These are phyloP conservation scores for Tolypeutes matacus DNA, from an alignment of 2,797 vertebrate genomes.

Conservation along the genomic window DNA sequence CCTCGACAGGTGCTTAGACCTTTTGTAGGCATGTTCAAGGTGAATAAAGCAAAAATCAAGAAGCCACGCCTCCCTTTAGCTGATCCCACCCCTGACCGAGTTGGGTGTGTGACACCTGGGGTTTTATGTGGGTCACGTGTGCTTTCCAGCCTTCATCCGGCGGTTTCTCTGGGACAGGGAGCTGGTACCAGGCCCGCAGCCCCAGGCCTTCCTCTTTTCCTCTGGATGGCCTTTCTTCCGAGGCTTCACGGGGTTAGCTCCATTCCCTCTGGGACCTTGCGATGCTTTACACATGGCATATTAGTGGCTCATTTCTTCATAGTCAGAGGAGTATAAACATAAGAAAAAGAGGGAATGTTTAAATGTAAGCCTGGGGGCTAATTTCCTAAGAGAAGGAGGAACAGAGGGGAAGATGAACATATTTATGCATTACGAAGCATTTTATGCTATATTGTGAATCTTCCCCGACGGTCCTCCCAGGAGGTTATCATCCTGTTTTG, in stretches of 20 bases:
- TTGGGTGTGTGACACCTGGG: constrained; percentile 52
- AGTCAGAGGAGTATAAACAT: neutral
- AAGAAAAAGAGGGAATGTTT: neutral
- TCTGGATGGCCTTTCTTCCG: neutral
- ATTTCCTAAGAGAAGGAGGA: neutral
- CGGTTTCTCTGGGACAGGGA: constrained; percentile 5
- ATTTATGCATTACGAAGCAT: no score
- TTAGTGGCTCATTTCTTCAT: neutral
- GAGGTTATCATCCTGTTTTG: neutral
- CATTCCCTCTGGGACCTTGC: neutral
- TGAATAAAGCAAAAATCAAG: constrained; percentile 54
- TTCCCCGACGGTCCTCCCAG: neutral
- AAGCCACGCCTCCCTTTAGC: constrained; percentile 39
- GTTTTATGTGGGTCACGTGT: neutral
- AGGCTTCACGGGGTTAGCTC: no score
- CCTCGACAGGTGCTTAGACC: neutral
- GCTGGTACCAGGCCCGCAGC: constrained; percentile 19
- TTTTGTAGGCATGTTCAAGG: constrained; percentile 69
- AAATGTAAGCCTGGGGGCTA: neutral
- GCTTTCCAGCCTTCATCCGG: constrained; percentile 33
- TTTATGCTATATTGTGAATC: neutral
- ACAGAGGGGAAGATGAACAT: neutral
- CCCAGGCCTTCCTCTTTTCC: neutral
- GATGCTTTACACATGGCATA: rapidly evolving
- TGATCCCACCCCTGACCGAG: neutral